Conservation (phyloP, 1,140 invertebrate species). For the Catajapyx aquilonaris region DNA sequence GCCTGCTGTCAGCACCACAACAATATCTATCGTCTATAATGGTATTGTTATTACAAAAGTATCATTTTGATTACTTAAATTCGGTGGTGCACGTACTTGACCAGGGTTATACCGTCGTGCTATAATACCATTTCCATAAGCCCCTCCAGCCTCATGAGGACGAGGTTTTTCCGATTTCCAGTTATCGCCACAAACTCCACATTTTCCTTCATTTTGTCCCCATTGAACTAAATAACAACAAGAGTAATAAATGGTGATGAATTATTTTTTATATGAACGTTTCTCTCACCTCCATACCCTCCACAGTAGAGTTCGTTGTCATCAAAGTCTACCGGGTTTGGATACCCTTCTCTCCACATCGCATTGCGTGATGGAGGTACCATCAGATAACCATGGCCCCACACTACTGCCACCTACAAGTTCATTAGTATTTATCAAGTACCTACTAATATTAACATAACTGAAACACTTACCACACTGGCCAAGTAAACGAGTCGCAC, state of each 20-base stretch:
- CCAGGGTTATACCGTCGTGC: slow-evolving; percentile 15
- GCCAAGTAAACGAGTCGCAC: no score
- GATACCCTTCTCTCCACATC: slow-evolving; percentile 27
- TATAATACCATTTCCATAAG: slow-evolving; percentile 19
- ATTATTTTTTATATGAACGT: neutral
- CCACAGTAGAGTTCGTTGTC: slow-evolving; percentile 28
- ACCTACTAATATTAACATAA: no score
- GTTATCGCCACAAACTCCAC: slow-evolving; percentile 23
- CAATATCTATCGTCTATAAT: no score
- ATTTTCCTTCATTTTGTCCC: slow-evolving; percentile 18
- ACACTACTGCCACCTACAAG: no score
- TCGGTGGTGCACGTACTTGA: no score
- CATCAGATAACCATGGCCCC: slow-evolving; percentile 26
- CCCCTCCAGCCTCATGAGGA: slow-evolving; percentile 19
- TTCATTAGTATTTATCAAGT: no score
- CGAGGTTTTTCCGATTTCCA: slow-evolving; percentile 9
- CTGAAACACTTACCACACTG: no score
- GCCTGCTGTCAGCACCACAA: no score
- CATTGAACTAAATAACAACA: slow-evolving; percentile 5
- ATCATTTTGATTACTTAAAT: no score
- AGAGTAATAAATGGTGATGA: neutral
- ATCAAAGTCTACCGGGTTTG: slow-evolving; percentile 24
- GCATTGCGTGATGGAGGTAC: slow-evolving; percentile 25
- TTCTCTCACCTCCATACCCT: slow-evolving; percentile 18
- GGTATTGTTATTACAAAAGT: no score